Evolutionary conservation across 1,140 invertebrate species (phyloP).

Genomic region (Maniola jurtina): DNA sequence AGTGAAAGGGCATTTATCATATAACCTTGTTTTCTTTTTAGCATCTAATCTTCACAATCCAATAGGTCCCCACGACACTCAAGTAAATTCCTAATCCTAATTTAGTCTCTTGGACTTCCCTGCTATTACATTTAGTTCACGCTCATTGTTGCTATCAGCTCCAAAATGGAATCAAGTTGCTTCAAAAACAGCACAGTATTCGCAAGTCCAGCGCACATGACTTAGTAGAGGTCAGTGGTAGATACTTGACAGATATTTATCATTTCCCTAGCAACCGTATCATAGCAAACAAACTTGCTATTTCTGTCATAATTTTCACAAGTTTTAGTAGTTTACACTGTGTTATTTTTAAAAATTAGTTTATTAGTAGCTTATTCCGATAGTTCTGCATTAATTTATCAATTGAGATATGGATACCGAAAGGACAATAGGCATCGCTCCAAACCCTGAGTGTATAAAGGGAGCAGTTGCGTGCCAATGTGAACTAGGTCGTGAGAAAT

Average conservation of each 20-base stretch:
- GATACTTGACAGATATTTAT: background rate
- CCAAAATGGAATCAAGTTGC: too few relatives aligned
- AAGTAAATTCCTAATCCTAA: too few relatives aligned
- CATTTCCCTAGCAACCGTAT: slow-evolving; percentile 48
- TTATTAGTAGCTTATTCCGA: slow-evolving; percentile 14
- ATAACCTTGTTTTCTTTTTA: too few relatives aligned
- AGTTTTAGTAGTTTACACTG: slow-evolving; percentile 19
- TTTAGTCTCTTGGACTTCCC: too few relatives aligned
- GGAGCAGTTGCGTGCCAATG: slow-evolving; percentile 60
- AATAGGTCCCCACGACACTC: too few relatives aligned
- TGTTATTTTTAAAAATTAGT: slow-evolving; percentile 17
- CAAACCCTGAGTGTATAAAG: slow-evolving; percentile 46
- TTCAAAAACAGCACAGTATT: too few relatives aligned
- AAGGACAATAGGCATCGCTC: slow-evolving; percentile 47
- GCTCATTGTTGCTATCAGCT: too few relatives aligned
- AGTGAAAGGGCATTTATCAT: too few relatives aligned
- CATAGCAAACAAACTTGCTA: slow-evolving; percentile 36
- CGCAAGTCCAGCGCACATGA: too few relatives aligned
- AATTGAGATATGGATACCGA: slow-evolving; percentile 36
- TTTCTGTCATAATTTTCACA: slow-evolving; percentile 13
- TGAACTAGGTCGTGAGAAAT: slow-evolving; percentile 66
- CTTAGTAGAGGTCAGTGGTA: too few relatives aligned
- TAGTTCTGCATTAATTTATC: background rate
- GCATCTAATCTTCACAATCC: too few relatives aligned
- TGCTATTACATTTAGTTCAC: too few relatives aligned